phyloP scores from a whole-genome alignment of 2,113 vertebrate species.

The Marmota flaviventris region DNA sequence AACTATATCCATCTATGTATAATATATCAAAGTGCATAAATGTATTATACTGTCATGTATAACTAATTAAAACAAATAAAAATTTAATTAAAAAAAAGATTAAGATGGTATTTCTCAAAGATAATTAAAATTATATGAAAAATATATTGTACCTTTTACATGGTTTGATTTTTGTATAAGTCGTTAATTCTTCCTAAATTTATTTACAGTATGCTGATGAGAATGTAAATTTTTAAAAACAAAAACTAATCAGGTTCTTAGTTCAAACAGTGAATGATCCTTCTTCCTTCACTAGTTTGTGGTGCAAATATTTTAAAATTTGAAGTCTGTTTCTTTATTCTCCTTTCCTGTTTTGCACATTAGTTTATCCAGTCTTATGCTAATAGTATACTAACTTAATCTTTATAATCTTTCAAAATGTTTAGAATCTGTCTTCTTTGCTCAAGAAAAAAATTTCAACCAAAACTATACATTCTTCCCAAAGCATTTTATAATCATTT shows the following conservation, averaged over 20 bases:
- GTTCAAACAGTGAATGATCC: not conserved
- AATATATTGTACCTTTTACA: not conserved
- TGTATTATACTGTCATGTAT: too few relatives aligned
- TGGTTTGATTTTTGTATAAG: not conserved
- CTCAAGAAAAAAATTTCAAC: not conserved
- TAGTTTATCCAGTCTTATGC: not conserved
- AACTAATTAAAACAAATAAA: too few relatives aligned
- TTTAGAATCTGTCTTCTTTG: not conserved
- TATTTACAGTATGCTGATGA: not conserved
- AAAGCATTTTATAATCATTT: not conserved
- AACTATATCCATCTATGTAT: too few relatives aligned
- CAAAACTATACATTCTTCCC: not conserved
- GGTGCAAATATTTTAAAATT: not conserved
- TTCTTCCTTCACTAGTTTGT: not conserved
- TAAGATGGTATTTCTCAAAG: not conserved
- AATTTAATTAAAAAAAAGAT: not conserved
- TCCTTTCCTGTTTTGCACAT: not conserved
- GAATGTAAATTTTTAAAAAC: not conserved
- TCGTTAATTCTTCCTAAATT: not conserved
- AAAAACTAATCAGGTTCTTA: not conserved
- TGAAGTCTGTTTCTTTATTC: not conserved
- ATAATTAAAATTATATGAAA: not conserved
- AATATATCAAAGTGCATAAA: too few relatives aligned
- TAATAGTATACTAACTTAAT: not conserved
- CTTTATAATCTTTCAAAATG: not conserved